Evolutionary conservation across 2,113 vertebrate species (phyloP), one percentile per base, ranked within the genome.

Genomic region (Setophaga kirtlandii): DNA sequence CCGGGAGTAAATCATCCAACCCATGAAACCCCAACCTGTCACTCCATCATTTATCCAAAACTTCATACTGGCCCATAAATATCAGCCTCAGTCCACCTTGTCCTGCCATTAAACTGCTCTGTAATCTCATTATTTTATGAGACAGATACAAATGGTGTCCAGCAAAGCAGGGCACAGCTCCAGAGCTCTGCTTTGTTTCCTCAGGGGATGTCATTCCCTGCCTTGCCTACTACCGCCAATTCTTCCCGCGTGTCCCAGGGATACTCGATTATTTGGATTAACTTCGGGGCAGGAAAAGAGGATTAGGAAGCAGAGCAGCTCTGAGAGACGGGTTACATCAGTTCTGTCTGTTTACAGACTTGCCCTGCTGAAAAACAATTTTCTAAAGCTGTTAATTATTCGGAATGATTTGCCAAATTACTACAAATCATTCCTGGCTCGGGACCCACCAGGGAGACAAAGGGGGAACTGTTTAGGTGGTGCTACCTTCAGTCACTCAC

Each of bases 1-100:
- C 31, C n/a, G 82, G 52, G 62, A n/a, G 2, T 25, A 14, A 59
- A 85, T 59, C n/a, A 5, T 7, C 21, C 14, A 4, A 3, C 15
- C 0, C 1, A 1, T 11, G 50, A 25, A 79, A 41, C 49, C 2
- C 19, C 35, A 16, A 2, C 33, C 65, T 15, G 8, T 33, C 5
- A 1, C 5, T 23, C 58, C 52, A 1, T n/a, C 0, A 0, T 35
- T 78, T 19, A 3, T 31, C 6, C 5, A 2, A n/a, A 23, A 30
- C 30, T n/a, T 4, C 10, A 1, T 0, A 0, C 11, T 8, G 18
- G 28, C 17, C 64, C 44, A 0, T 47, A 20, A 10, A 11, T 9
- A 37, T 3, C 69, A 15, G 2, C 37, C 58, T 42, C 31, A 12
- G 2, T 0, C 4, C 35, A 28, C 53, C 12, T 27, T 4, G 68